phyloP scores from a whole-genome alignment of 1,140 invertebrate species.

The Drosophila baimaii region DNA sequence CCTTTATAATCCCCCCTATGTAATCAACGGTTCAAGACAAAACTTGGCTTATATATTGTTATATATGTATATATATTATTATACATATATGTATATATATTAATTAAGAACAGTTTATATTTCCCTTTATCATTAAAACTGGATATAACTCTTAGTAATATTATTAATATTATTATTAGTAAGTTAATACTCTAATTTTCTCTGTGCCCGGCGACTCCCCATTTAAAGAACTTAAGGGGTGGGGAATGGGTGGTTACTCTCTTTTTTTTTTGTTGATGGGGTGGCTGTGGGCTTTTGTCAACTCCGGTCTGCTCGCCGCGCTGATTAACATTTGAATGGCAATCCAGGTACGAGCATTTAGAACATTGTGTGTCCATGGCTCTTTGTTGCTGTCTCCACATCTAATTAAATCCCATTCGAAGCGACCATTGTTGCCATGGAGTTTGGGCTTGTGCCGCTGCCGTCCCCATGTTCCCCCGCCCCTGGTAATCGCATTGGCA shows the following conservation, averaged over 20 bases:
- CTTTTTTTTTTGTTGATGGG: constrained; percentile 1
- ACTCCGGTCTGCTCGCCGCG: constrained; percentile 61
- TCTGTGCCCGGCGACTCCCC: constrained; percentile 10
- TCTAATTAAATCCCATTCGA: constrained; percentile 77
- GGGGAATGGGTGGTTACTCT: constrained; percentile 13
- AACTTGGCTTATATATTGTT: too few species aligned
- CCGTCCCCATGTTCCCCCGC: constrained; percentile 56
- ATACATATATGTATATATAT: too few species aligned
- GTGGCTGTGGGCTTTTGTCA: constrained; percentile 61
- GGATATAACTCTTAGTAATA: background rate
- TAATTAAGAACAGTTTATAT: too few species aligned
- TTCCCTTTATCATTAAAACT: too few species aligned
- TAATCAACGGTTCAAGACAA: too few species aligned
- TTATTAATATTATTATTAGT: background rate
- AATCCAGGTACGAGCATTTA: constrained; percentile 70
- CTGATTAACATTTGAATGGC: constrained; percentile 83
- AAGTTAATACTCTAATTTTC: background rate
- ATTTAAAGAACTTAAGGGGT: constrained; percentile 15
- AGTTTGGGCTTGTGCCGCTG: constrained; percentile 30
- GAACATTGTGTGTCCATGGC: constrained; percentile 67
- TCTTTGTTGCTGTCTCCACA: constrained; percentile 78
- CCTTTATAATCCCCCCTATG: too few species aligned
- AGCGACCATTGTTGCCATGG: constrained; percentile 69
- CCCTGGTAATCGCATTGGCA: constrained; percentile 69
- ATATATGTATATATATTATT: too few species aligned